A percentile compares a stretch with the other conserved stretches of the same genome.
phyloP scores from a whole-genome alignment of 1,140 invertebrate species.

The Drosophila mayri region DNA sequence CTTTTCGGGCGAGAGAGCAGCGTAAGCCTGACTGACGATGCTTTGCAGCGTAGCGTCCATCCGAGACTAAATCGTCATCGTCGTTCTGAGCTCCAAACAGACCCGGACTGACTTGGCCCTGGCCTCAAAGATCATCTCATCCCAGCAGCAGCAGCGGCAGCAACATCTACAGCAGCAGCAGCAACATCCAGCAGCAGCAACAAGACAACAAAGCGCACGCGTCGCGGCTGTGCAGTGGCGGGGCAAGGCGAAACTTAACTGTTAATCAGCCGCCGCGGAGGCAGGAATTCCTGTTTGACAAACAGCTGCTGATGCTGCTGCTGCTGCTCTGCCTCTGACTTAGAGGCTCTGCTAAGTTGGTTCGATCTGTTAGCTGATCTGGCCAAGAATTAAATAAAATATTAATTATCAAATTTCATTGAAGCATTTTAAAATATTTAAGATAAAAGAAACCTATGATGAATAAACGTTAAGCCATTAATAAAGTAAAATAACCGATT shows the following conservation, averaged over 20 bases:
- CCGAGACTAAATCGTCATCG: conserved; percentile 76
- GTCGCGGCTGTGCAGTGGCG: conserved; percentile 41
- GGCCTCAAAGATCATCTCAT: conserved; percentile 74
- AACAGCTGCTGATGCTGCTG: neutral
- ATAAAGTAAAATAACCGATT: too few species aligned
- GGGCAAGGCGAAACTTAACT: conserved; percentile 53
- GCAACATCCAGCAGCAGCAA: conserved; percentile 34
- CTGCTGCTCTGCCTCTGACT: conserved; percentile 3
- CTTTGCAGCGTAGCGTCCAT: conserved; percentile 77
- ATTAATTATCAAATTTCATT: neutral
- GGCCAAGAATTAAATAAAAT: neutral
- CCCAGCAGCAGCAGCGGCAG: conserved; percentile 34
- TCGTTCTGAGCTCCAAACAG: conserved; percentile 74
- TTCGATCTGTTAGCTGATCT: conserved; percentile 17
- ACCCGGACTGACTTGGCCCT: conserved; percentile 71
- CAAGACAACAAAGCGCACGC: conserved; percentile 69
- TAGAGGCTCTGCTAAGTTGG: conserved; percentile 28
- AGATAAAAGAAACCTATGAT: neutral
- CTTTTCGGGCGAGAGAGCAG: conserved; percentile 40
- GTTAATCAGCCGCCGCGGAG: conserved; percentile 40
- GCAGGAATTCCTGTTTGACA: conserved; percentile 50
- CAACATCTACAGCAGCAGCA: conserved; percentile 18
- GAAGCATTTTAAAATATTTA: neutral
- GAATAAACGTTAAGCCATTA: neutral
- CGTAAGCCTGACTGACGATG: conserved; percentile 71